Percentiles rank a stretch among this genome's conserved stretches.
Conservation (phyloP, 2,888 invertebrate species). For the Drosophila helvetica region DNA sequence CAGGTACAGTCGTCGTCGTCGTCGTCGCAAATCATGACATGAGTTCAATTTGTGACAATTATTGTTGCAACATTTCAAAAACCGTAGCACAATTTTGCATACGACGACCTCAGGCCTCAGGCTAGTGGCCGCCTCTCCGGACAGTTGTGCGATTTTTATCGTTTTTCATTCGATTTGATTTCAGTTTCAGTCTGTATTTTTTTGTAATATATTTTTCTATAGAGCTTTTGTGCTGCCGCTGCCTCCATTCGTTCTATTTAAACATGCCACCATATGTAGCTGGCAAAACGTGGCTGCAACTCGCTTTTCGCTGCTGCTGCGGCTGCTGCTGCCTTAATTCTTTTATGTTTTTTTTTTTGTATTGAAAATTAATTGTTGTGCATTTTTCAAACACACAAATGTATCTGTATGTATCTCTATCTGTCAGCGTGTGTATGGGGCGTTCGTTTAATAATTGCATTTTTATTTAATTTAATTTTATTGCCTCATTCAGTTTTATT, state of each 20-base stretch:
- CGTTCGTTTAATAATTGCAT: slow-evolving; percentile 63
- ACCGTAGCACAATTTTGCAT: slow-evolving; percentile 56
- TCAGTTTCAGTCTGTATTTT: slow-evolving; percentile 40
- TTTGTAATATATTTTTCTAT: slow-evolving; percentile 37
- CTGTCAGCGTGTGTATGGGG: slow-evolving; percentile 53
- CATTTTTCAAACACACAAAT: slow-evolving; percentile 53
- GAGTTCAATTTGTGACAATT: slow-evolving; percentile 82
- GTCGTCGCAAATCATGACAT: slow-evolving; percentile 80
- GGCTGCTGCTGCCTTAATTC: slow-evolving; percentile 12
- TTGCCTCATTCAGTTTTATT: slow-evolving; percentile 33
- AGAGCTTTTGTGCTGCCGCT: slow-evolving; percentile 16
- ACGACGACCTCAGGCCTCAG: slow-evolving; percentile 43
- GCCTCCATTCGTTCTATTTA: slow-evolving; percentile 33
- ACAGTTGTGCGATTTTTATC: slow-evolving; percentile 67
- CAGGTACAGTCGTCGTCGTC: slow-evolving; percentile 11
- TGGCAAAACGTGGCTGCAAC: slow-evolving; percentile 39
- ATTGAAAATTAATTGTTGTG: slow-evolving; percentile 69
- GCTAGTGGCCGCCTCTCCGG: slow-evolving; percentile 44
- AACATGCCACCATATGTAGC: slow-evolving; percentile 47
- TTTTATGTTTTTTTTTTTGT: slow-evolving; percentile 27
- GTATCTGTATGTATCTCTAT: not conserved
- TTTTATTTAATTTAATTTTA: slow-evolving; percentile 57
- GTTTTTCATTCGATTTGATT: slow-evolving; percentile 57
- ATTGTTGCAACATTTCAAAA: slow-evolving; percentile 82
- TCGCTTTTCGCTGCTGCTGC: not conserved